Evolutionary conservation across 2,797 vertebrate genomes (phyloP), one percentile per base, ranked within the genome.

Genomic region (Chloroceryle inda): DNA sequence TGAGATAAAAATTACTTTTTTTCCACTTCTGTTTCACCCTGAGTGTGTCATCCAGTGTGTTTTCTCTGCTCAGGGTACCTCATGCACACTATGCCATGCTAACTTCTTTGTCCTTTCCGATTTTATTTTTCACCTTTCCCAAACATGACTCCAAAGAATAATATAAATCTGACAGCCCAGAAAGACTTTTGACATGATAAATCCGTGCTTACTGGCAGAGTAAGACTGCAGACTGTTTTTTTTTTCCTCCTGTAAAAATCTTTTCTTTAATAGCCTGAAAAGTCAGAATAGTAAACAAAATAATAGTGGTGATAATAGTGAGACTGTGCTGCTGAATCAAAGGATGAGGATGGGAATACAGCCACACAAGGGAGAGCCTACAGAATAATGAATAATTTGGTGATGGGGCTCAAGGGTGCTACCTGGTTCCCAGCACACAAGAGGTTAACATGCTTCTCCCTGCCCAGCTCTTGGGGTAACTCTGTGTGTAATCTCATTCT

Each of bases 1-100:
- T 96, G 94, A 95, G 95, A 95, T 89, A 74, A 96, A 96, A 96
- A 96, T 92, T 90, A 85, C 93, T 85, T 94, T 85, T 94, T 93
- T 52, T 84, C 86, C 72, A 71, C 81, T 96, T 91, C 80, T 93
- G 50, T 91, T 94, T 89, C 88, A 83, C 64, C 90, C 88, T 0
- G 9, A 84, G 89, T 45, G 33, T 87, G 83, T 90, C 80, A 94
- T 76, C 66, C 77, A 67, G 71, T 85, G 76, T 86, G 44, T 82
- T 92, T 77, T 86, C 66, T 91, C 83, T 72, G 83, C 95, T 89
- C 83, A 82, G 71, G 71, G 35, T 93, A 88, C 61, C 67, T 90
- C 72, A 11, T 7, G 15, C 86, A 87, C 75, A 72, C 83, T 89
- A 83, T 50, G 86, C 88, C 74, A 26, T 64, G 64, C 90, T 94